These are phyloP conservation scores for Drosophila meridionalis DNA, from an alignment of 2,888 invertebrate species.

Conservation along the genomic window DNA sequence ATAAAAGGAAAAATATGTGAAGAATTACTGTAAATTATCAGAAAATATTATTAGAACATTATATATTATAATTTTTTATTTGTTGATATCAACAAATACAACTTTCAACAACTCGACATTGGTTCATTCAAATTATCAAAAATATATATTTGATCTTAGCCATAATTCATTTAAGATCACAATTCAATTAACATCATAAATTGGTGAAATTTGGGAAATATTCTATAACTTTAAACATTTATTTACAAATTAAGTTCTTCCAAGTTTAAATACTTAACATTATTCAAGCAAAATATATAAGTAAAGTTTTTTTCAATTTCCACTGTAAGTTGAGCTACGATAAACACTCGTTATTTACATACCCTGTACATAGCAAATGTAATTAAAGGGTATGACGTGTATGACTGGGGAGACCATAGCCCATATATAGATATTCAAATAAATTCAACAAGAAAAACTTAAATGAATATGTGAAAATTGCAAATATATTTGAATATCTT, in stretches of 20 bases:
- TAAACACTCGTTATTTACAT: conserved; percentile 26
- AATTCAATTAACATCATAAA: too few species aligned
- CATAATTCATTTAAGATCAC: too few species aligned
- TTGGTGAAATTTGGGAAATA: too few species aligned
- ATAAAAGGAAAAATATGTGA: background rate
- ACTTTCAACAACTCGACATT: too few species aligned
- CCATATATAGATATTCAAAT: background rate
- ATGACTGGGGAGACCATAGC: background rate
- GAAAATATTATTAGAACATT: too few species aligned
- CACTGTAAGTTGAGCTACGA: conserved; percentile 34
- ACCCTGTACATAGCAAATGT: conserved; percentile 7
- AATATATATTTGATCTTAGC: too few species aligned
- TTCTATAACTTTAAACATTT: too few species aligned
- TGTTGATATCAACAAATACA: too few species aligned
- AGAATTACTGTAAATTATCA: background rate
- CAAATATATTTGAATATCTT: background rate
- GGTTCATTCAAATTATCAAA: too few species aligned
- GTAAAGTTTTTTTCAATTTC: conserved; percentile 37
- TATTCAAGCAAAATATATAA: conserved; percentile 34
- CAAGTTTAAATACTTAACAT: conserved; percentile 11
- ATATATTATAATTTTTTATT: too few species aligned
- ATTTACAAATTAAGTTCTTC: too few species aligned
- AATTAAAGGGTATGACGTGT: background rate
- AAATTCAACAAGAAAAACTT: background rate
- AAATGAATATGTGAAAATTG: background rate